phyloP scores from a whole-genome alignment of 2,888 invertebrate genomes.

The Leptothorax acervorum region DNA sequence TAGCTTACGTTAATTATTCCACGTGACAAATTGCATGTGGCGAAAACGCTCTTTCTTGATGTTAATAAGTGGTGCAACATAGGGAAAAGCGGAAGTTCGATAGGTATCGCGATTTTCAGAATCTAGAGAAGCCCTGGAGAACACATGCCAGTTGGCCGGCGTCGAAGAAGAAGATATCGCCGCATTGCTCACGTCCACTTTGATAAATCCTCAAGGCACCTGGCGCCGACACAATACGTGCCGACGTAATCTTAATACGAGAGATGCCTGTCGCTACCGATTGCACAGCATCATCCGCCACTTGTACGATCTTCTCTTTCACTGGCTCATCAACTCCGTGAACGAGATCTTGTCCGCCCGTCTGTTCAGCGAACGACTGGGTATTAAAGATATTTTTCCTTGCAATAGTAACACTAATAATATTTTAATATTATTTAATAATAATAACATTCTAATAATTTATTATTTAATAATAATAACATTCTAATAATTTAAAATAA shows the following conservation, averaged over 20 bases:
- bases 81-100: neutral
- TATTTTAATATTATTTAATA: too few relatives aligned
- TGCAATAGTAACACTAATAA: neutral
- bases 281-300: constrained; percentile 84
- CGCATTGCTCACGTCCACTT: constrained; percentile 78
- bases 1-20: neutral
- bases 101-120: constrained; percentile 67
- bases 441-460: too few relatives aligned
- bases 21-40: neutral
- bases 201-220: constrained; percentile 78
- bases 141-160: constrained; percentile 73
- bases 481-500: too few relatives aligned
- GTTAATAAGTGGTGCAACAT: neutral
- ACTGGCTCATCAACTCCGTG: constrained; percentile 81
- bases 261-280: constrained; percentile 83
- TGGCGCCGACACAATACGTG: constrained; percentile 77
- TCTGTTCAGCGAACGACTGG: constrained; percentile 74
- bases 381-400: constrained; percentile 65
- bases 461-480: too few relatives aligned
- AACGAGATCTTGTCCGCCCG: constrained; percentile 75
- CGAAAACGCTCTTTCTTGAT: too few relatives aligned
- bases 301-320: constrained; percentile 83
- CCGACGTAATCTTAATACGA: constrained; percentile 79
- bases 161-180: constrained; percentile 71
- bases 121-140: constrained; percentile 76